A percentile compares a stretch with the other conserved stretches of the same genome.
Conservation (phyloP, 2,888 invertebrate species). For the Cancer borealis region DNA sequence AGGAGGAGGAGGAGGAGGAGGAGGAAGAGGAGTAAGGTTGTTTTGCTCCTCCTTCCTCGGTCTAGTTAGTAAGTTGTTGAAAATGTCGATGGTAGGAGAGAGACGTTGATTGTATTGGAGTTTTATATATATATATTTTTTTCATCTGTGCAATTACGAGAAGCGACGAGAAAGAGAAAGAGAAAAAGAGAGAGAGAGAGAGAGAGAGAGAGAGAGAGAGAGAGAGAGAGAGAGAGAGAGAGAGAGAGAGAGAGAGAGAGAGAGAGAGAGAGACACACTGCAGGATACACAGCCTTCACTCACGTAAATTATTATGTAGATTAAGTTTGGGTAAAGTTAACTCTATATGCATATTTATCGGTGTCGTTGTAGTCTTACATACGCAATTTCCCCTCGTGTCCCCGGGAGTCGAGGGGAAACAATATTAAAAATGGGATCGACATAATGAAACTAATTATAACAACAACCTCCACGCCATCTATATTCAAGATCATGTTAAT, state of each 20-base stretch:
- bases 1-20: background rate
- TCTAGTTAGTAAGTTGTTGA: background rate
- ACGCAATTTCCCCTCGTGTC: background rate
- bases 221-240: background rate
- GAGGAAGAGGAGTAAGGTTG: background rate
- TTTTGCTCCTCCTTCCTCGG: background rate
- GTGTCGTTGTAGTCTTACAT: constrained; percentile 1
- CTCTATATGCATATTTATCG: constrained; percentile 10
- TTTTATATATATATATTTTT: no score
- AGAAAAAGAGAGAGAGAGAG: background rate
- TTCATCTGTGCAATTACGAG: background rate
- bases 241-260: constrained; percentile 27
- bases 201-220: no score
- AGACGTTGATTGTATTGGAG: background rate
- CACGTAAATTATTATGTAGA: background rate
- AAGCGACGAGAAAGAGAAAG: background rate
- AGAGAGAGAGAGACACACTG: constrained; percentile 12
- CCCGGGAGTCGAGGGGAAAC: background rate
- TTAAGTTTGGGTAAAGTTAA: constrained; percentile 20
- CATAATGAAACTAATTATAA: constrained; percentile 1
- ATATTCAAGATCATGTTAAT: no score
- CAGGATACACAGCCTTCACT: background rate
- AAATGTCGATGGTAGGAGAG: background rate
- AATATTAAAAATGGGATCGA: background rate
- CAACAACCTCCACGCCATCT: background rate